Base-by-base conservation (phyloP, 2,113 vertebrate genomes). In the Pandion haliaetus region DNA sequence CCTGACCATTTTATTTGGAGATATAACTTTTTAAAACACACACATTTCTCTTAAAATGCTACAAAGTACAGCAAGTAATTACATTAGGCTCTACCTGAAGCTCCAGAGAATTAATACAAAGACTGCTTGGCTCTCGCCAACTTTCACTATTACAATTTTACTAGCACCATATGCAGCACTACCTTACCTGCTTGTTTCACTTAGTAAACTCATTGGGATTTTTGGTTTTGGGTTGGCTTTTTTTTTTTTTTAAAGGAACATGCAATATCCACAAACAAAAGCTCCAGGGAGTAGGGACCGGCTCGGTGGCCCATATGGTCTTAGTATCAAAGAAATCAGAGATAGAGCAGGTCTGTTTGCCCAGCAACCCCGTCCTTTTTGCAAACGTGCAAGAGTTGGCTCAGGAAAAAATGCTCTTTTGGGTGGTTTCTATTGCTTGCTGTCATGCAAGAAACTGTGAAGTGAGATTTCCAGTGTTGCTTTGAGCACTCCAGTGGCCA, bases 91-190 rank as follows among this genome's bases (percentile, higher is more conserved):
- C 65, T 91, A 95, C 84, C 63, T 88, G 84, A 96, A 97, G 54
- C 96, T 94, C 97, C 67, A 93, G 94, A 97, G 96, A 96, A 86
- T 95, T 97, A 90, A 97, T 95, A 97, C 78, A 91, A 95, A 95
- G 84, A 62, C 81, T 66, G 84, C 84, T 93, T 91, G 82, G 88
- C 73, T 95, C 91, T 91, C 79, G 89, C 91, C 82, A 94, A 76
- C 86, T 90, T 93, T 93, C 52, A 71, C 89, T 95, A 70, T 96
- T 95, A 88, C 76, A 81, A 11, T 97, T 97, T 97, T 97, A 97
- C 93, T 95, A 94, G 94, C 91, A 94, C 93, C 97, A 97, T 70
- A 91, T 96, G 97, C 91, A 91, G 81, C 55, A 82, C 58, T 80
- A 73, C 91, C 5, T 66, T 85, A 90, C 78, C 93, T 95, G 94